These are phyloP conservation scores for Lacerta agilis DNA, from an alignment of 2,797 vertebrate species.

Conservation along the genomic window DNA sequence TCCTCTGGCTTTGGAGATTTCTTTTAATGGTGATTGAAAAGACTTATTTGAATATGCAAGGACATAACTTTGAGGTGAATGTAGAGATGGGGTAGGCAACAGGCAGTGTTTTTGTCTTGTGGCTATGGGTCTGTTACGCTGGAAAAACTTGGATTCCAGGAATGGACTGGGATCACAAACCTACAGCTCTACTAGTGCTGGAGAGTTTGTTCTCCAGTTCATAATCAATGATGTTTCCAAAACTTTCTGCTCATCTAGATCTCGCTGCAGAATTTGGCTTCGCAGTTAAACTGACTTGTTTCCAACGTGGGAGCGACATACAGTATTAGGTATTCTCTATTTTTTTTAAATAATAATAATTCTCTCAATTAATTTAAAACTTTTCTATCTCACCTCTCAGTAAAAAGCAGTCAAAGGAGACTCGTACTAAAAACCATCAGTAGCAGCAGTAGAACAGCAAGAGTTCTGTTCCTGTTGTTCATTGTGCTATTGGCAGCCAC, in stretches of 20 bases:
- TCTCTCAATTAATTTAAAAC: not conserved
- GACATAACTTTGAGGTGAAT: not conserved
- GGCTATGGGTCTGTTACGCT: too few relatives aligned
- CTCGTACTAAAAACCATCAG: too few relatives aligned
- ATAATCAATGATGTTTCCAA: not conserved
- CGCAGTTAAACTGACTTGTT: not conserved
- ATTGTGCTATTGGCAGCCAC: too few relatives aligned
- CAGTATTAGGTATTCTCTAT: not conserved
- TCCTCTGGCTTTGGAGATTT: not conserved
- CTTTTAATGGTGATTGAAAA: slow-evolving; percentile 16
- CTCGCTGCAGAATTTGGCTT: not conserved
- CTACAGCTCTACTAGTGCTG: not conserved
- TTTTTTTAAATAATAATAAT: not conserved
- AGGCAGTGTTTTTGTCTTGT: not conserved
- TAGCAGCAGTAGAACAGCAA: too few relatives aligned
- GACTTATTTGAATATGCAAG: not conserved
- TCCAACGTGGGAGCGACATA: not conserved
- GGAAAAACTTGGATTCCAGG: not conserved
- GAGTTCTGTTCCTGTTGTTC: too few relatives aligned
- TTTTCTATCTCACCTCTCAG: not conserved
- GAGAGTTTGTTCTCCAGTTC: not conserved
- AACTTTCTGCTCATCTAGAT: not conserved
- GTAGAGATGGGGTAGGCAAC: not conserved
- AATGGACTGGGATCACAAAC: not conserved
- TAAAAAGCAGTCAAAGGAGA: not conserved